Evolutionary conservation across 2,888 invertebrate genomes (phyloP), one percentile per base, ranked within the genome.

Genomic region (Quadroppia sp.): DNA sequence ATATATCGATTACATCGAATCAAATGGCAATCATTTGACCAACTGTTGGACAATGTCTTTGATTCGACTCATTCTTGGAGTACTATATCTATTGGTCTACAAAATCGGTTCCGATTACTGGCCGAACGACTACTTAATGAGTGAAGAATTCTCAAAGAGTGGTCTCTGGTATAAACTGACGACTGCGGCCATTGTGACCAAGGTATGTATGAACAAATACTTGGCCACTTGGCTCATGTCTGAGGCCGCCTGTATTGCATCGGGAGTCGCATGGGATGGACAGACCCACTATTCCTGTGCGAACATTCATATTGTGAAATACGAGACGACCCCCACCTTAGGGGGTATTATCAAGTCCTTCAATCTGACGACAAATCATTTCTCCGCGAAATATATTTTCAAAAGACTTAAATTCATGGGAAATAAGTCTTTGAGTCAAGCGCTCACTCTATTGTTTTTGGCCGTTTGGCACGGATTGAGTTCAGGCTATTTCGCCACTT

Each of bases 401-500:
- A 97, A 96, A 82, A 86, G 98, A 3, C 85, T 98, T 56, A 91
- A 90, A 81, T 97, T 96, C 82, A 85, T 98, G 71, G 92, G 92
- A 67, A 93, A 90, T 83, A 87, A 90, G 25, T 86, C 84, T 71
- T 76, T 86, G 78, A 96, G 96, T 77, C 97, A 98, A 82, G 84
- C 88, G 0, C 85, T 87, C 0, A 91, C 96, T 0, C 84, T 99
- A 59, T 73, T 88, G 0, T 98, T 96, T 83, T 86, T 98, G 50
- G 94, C 98, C 0, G 80, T 96, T 0, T 98, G 98, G 98, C 98
- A 98, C 83, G 98, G 98, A 17, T 88, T 93, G 71, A 91, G 94
- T 81, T 88, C 91, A 15, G 97, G 98, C 0, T 98, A 98, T 81
- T 98, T 95, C 81, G 85, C 92, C 80, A 90, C 91, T 61, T 98